Evolutionary conservation across 2,113 vertebrate genomes (phyloP).

Genomic region (Cyrtonyx montezumae): DNA sequence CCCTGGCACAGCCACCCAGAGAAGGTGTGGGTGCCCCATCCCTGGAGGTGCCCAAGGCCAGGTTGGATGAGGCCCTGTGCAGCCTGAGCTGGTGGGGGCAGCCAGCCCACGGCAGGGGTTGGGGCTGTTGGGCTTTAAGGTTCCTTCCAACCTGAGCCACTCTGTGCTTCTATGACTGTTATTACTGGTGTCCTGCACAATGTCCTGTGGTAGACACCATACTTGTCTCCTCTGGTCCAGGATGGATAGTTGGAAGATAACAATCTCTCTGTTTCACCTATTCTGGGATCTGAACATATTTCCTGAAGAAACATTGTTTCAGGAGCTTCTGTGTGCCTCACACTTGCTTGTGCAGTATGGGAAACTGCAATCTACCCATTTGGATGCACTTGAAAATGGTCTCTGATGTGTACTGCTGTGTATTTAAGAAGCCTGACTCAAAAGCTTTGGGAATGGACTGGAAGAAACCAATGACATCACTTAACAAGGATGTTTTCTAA

Average conservation of each 20-base stretch:
- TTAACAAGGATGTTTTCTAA: neutral
- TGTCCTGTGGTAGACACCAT: accelerated
- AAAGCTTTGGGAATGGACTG: neutral
- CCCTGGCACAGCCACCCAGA: no score
- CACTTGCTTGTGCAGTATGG: neutral
- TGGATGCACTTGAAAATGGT: neutral
- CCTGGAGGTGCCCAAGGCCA: no score
- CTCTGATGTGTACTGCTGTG: neutral
- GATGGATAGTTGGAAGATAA: neutral
- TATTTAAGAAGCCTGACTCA: neutral
- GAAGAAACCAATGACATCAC: neutral
- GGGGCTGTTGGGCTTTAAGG: no score
- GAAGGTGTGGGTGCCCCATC: no score
- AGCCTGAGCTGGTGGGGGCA: no score
- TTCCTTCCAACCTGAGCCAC: no score
- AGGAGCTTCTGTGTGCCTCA: neutral
- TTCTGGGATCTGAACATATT: neutral
- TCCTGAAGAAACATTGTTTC: neutral
- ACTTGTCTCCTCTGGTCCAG: neutral
- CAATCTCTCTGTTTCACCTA: neutral
- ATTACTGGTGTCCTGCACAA: neutral
- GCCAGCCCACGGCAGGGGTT: no score
- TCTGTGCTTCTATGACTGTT: neutral
- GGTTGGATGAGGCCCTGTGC: no score
- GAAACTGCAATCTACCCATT: neutral